Conservation (phyloP, 2,888 invertebrate species). For the Trichopria drosophilae region DNA sequence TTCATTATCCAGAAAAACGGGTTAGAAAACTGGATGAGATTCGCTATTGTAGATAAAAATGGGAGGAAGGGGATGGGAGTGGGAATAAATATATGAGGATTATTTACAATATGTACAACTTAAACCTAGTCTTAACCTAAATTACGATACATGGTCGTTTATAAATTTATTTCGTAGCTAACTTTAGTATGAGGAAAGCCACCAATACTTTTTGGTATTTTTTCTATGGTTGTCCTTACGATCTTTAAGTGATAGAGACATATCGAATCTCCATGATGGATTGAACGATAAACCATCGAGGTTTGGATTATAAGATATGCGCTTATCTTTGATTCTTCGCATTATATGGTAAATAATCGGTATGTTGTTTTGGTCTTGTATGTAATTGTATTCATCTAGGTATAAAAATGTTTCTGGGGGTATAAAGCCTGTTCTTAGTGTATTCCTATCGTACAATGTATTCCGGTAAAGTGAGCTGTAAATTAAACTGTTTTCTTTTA, state of each 20-base stretch:
- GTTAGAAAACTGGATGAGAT: too few relatives aligned
- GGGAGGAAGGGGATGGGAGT: too few relatives aligned
- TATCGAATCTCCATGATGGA: slow-evolving; percentile 2
- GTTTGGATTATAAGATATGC: background rate
- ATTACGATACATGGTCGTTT: too few relatives aligned
- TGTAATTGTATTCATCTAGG: slow-evolving; percentile 14
- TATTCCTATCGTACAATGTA: background rate
- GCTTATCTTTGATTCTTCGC: background rate
- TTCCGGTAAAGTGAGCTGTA: slow-evolving; percentile 12
- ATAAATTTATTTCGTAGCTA: too few relatives aligned
- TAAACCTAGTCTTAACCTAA: too few relatives aligned
- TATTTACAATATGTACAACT: too few relatives aligned
- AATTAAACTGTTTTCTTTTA: slow-evolving; percentile 20
- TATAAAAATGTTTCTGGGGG: slow-evolving; percentile 24
- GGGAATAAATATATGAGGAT: too few relatives aligned
- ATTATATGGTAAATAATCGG: slow-evolving; percentile 6
- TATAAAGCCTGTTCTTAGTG: slow-evolving; percentile 11
- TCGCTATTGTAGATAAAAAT: too few relatives aligned
- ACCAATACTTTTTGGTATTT: slow-evolving; percentile 14
- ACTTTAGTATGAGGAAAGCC: too few relatives aligned
- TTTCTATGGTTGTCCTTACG: slow-evolving; percentile 3
- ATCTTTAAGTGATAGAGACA: slow-evolving; percentile 7
- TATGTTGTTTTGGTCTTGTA: slow-evolving; percentile 15
- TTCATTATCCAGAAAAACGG: too few relatives aligned
- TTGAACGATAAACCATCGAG: background rate